Base-by-base conservation (phyloP, 2,888 invertebrate species). In the Nephrotoma flavescens region DNA sequence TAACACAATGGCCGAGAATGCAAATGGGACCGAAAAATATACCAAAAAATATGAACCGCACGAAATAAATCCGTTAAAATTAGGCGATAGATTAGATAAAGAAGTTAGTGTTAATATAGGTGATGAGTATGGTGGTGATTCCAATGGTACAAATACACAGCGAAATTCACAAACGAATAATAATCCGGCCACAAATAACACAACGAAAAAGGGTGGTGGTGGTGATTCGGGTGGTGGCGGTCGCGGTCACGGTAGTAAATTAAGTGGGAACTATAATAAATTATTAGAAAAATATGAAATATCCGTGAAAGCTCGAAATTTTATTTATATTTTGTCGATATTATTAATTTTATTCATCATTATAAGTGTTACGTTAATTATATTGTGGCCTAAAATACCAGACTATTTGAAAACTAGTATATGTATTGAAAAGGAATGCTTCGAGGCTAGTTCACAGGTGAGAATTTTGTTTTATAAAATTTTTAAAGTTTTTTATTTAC, bases 341-440 rank as follows among this genome's bases (percentile, higher is more conserved):
- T 91, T 91, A 86, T 89, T 91, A 88, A 88, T 90, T 31, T 90
- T 91, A 86, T 91, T 90, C 88, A 84, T 84, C 7, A 42, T 84
- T 84, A 84, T 84, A 84, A 84, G 6, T 84, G 12, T 84, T 41
- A 84, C 84, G 19, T 84, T 84, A 84, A 84, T 84, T 42, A 84
- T 84, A 42, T 91, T 91, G 86, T 91, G 91, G 91, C 91, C 91
- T 2, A 90, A 91, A 87, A 91, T 91, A 88, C 91, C 91, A 1
- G 90, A 91, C 88, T 90, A 91, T 86, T 88, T 91, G 87, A 90
- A 89, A 45, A 90, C 91, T 3, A 90, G 91, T n/a, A 89, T 91
- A 45, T 91, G 91, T 88, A 89, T 91, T 88, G 90, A 91, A 44
- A 90, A 90, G 86, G 91, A 91, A 88, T 91, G 91, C 87, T 90